phyloP scores from a whole-genome alignment of 2,113 vertebrate genomes.

The Hippocampus zosterae region DNA sequence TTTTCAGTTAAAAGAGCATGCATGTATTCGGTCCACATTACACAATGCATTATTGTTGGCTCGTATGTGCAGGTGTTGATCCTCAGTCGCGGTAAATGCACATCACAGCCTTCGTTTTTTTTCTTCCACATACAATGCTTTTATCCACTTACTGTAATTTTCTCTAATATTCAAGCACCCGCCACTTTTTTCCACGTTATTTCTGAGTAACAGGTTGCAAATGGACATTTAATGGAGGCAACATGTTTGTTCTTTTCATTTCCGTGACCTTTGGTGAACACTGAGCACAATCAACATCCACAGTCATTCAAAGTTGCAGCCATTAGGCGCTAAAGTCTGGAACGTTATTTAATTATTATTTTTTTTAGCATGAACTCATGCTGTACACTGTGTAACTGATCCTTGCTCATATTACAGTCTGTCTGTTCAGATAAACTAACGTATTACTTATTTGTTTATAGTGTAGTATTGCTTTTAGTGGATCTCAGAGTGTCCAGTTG shows the following conservation, averaged over 20 bases:
- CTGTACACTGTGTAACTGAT: not conserved
- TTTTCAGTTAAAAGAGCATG: too few species aligned
- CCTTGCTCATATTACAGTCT: conserved; percentile 7
- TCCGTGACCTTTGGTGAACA: conserved; percentile 28
- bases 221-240: conserved; percentile 44
- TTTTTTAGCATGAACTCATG: conserved; percentile 10
- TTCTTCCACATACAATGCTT: not conserved
- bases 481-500: not conserved
- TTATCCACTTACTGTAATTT: conserved; percentile 20
- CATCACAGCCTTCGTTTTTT: not conserved
- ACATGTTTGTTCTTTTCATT: conserved; percentile 37
- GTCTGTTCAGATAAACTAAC: not conserved
- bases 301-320: conserved; percentile 25
- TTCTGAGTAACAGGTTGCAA: conserved; percentile 27
- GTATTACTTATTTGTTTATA: not conserved
- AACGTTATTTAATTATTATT: conserved; percentile 27
- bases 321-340: conserved; percentile 41
- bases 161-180: conserved; percentile 29
- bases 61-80: conserved; percentile 2
- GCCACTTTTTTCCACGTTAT: conserved; percentile 4
- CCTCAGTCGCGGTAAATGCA: not conserved
- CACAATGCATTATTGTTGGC: not conserved
- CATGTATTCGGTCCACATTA: too few species aligned
- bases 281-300: conserved; percentile 41
- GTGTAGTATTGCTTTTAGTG: not conserved